Evolutionary conservation across 1,140 invertebrate species (phyloP).

Genomic region (Leptinotarsa defecta): DNA sequence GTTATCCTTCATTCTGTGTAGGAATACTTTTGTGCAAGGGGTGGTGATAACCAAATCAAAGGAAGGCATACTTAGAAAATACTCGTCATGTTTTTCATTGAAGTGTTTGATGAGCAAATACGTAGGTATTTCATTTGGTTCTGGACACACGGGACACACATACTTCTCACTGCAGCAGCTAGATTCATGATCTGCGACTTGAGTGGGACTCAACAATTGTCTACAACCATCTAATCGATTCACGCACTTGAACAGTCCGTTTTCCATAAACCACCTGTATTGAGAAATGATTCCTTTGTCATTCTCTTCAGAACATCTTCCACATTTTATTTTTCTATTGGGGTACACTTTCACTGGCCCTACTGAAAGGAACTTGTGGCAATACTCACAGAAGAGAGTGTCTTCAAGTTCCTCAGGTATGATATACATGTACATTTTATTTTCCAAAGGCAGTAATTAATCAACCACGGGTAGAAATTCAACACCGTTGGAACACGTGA

Average conservation of each 20-base stretch:
- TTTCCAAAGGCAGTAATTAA: no score
- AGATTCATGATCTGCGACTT: constrained; percentile 11
- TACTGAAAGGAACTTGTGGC: constrained; percentile 16
- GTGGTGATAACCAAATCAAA: background rate
- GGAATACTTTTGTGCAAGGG: background rate
- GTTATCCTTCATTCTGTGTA: background rate
- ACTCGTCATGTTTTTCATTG: background rate
- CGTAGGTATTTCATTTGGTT: background rate
- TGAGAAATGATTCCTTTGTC: background rate
- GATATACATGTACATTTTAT: background rate
- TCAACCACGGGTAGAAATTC: no score
- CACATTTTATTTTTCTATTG: constrained; percentile 7
- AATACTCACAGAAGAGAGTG: background rate
- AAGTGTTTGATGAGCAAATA: background rate
- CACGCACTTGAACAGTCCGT: constrained; percentile 2
- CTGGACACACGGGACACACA: background rate
- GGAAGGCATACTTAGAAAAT: background rate
- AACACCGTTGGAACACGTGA: no score
- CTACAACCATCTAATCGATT: constrained; percentile 10
- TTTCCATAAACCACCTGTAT: background rate
- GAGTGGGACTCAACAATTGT: background rate
- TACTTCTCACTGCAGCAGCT: background rate
- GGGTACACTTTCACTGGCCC: background rate
- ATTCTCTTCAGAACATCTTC: background rate
- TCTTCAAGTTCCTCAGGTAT: constrained; percentile 6